These are phyloP conservation scores for Drosophila nr. perissopoda DNA, from an alignment of 2,888 invertebrate species.

Conservation along the genomic window DNA sequence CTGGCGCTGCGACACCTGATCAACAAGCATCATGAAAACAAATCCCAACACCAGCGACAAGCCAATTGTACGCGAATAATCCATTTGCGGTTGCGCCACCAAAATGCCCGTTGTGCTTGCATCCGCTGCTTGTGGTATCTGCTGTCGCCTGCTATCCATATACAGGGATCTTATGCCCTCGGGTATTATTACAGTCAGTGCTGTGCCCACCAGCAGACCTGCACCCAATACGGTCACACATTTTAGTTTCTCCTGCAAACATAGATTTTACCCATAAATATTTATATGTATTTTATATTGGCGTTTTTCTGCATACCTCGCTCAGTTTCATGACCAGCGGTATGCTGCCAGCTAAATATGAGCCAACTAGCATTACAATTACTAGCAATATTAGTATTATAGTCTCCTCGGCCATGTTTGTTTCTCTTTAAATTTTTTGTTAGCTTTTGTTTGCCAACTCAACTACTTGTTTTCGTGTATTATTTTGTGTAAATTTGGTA, in stretches of 20 bases:
- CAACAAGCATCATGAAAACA: constrained; percentile 98
- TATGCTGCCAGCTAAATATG: constrained; percentile 97
- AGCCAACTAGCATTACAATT: constrained; percentile 97
- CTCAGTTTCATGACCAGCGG: constrained; percentile 97
- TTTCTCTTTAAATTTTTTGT: not conserved
- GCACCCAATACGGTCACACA: constrained; percentile 98
- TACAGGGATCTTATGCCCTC: constrained; percentile 97
- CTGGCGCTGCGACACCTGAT: constrained; percentile 89
- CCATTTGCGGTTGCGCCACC: constrained; percentile 45
- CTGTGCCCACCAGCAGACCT: constrained; percentile 98
- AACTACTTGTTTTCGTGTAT: constrained; percentile 30
- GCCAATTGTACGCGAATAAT: constrained; percentile 89
- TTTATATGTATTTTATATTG: not conserved
- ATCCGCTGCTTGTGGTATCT: not conserved
- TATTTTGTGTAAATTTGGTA: constrained; percentile 3
- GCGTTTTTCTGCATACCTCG: constrained; percentile 88
- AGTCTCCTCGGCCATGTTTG: constrained; percentile 88
- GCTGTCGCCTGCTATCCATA: constrained; percentile 79
- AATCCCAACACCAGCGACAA: constrained; percentile 96
- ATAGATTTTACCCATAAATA: not conserved
- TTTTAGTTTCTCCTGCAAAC: constrained; percentile 93
- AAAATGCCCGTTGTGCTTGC: not conserved
- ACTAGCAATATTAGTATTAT: constrained; percentile 92
- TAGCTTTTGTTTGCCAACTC: constrained; percentile 51
- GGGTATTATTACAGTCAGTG: constrained; percentile 98